phyloP scores from a whole-genome alignment of 2,113 vertebrate genomes.

The Chionis minor region DNA sequence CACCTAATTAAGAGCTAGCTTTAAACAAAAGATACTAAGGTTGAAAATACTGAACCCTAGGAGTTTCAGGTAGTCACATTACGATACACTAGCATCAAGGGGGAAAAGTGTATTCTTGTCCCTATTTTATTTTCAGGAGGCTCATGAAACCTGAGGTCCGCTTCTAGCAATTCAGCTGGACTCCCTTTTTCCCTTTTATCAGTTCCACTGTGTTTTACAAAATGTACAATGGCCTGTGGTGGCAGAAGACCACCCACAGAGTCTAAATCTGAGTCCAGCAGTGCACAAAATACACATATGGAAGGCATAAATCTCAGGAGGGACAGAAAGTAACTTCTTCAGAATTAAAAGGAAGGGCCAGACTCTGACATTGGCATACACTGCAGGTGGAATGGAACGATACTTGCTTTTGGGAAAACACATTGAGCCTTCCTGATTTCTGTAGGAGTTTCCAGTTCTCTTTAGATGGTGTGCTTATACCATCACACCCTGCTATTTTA shows the following conservation, averaged over 20 bases:
- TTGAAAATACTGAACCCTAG: background rate
- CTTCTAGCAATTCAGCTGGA: conserved; percentile 50
- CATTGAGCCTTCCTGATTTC: background rate
- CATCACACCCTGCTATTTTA: background rate
- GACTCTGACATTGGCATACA: background rate
- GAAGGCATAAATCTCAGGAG: background rate
- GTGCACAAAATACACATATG: background rate
- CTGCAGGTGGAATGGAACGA: background rate
- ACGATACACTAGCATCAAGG: background rate
- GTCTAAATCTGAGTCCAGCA: conserved; percentile 19
- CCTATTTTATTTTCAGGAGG: conserved; percentile 31
- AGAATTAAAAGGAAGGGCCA: conserved; percentile 7
- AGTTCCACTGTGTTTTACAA: conserved; percentile 26
- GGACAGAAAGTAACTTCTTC: background rate
- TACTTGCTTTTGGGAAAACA: background rate
- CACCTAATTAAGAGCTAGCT: background rate
- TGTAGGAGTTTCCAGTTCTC: background rate
- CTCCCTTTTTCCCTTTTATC: conserved; percentile 53
- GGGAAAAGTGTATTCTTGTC: background rate
- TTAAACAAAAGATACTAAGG: background rate
- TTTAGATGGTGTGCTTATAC: background rate
- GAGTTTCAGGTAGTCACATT: background rate
- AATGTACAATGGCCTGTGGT: conserved; percentile 8
- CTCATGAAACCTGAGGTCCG: conserved; percentile 26
- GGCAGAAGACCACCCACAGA: background rate